These are phyloP conservation scores for Perizoma flavofasciatum DNA, from an alignment of 2,888 invertebrate species.

Conservation along the genomic window DNA sequence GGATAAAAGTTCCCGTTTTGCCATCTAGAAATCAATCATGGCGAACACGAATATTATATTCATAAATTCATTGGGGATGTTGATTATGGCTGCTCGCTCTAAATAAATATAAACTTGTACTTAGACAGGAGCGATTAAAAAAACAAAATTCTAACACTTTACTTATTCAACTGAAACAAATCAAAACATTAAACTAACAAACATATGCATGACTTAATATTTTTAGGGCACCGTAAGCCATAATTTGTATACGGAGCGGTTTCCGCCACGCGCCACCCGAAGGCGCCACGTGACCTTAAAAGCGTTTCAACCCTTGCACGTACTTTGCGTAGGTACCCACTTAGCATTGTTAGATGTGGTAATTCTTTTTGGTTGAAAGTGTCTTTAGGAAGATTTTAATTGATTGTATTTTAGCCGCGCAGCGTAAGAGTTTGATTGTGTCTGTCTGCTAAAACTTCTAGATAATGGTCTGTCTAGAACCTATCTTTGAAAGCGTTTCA, in stretches of 20 bases:
- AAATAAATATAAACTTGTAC: too few relatives aligned
- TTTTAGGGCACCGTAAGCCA: conserved; percentile 67
- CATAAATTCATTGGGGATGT: too few relatives aligned
- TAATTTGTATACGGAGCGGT: conserved; percentile 76
- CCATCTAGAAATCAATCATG: too few relatives aligned
- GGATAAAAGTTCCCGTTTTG: too few relatives aligned
- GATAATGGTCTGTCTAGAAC: conserved; percentile 38
- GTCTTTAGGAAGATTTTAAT: conserved; percentile 9
- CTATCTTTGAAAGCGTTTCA: conserved; percentile 55
- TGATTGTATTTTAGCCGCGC: not conserved
- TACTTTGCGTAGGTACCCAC: conserved; percentile 27
- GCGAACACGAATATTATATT: too few relatives aligned
- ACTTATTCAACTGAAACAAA: conserved; percentile 24
- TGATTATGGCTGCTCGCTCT: too few relatives aligned
- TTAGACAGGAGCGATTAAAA: too few relatives aligned
- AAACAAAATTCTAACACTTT: conserved; percentile 23
- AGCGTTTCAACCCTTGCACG: conserved; percentile 46
- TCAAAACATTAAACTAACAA: conserved; percentile 70
- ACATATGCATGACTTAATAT: conserved; percentile 73
- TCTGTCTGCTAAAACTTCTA: too few relatives aligned
- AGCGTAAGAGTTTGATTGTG: too few relatives aligned
- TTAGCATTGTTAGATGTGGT: conserved; percentile 41
- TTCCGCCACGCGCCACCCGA: conserved; percentile 66
- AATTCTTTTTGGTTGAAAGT: conserved; percentile 26
- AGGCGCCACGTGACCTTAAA: conserved; percentile 64